Percentiles rank a stretch among this genome's conserved stretches.
Evolutionary conservation across 30 jellyfish, hydroid and myxozoan species (phyloP).

Genomic region (Rhopilema esculentum): DNA sequence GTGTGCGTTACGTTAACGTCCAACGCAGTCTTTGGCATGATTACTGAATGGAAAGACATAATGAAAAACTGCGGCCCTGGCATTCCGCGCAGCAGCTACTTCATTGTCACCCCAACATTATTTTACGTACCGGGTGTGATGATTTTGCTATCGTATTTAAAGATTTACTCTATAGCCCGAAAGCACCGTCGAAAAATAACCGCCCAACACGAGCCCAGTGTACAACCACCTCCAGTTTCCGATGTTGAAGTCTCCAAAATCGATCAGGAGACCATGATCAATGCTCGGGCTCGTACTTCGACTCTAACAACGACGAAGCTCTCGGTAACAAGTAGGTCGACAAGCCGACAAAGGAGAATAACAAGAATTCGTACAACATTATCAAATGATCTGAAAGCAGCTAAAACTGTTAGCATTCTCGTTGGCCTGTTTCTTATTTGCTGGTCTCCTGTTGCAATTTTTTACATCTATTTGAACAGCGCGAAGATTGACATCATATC

Average conservation of each 20-base stretch:
- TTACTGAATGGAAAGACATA: conserved; percentile 58
- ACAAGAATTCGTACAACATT: conserved; percentile 49
- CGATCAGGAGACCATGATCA: background rate
- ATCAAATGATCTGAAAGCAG: conserved; percentile 78
- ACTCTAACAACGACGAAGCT: conserved; percentile 9
- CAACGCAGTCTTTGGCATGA: conserved; percentile 32
- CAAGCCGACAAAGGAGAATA: conserved; percentile 32
- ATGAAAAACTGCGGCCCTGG: conserved; percentile 74
- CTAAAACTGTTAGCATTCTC: conserved; percentile 83
- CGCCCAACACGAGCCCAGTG: conserved; percentile 55
- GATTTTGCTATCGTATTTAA: conserved; percentile 73
- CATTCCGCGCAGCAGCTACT: conserved; percentile 74
- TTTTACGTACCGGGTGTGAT: conserved; percentile 83
- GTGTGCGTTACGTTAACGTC: conserved; percentile 71
- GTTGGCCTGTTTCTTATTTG: conserved; percentile 85
- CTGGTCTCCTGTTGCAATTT: conserved; percentile 88
- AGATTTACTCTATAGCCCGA: conserved; percentile 76
- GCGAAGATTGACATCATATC: conserved; percentile 41
- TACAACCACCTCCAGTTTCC: conserved; percentile 22
- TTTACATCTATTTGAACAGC: conserved; percentile 73
- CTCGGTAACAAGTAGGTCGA: conserved; percentile 11
- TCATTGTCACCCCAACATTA: conserved; percentile 72
- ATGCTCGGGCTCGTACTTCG: conserved; percentile 8
- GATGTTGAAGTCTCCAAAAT: conserved; percentile 12
- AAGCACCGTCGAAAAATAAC: conserved; percentile 73